phyloP scores from a whole-genome alignment of 2,888 invertebrate species.

The Mythimna vitellina region DNA sequence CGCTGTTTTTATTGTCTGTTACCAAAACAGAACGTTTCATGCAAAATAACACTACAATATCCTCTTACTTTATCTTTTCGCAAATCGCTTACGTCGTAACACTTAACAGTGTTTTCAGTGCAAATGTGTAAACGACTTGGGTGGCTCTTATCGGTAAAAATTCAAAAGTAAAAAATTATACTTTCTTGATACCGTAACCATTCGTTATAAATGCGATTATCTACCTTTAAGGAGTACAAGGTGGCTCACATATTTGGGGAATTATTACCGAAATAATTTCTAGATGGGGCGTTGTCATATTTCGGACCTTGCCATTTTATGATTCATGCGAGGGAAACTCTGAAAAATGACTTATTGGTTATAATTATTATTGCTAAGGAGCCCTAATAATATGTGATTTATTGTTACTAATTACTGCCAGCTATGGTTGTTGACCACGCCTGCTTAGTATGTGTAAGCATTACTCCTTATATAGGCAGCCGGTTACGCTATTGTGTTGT shows the following conservation, averaged over 20 bases:
- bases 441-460: constrained; percentile 73
- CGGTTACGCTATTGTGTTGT: constrained; percentile 75
- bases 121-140: constrained; percentile 42
- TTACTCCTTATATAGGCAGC: constrained; percentile 68
- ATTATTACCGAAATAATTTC: constrained; percentile 19
- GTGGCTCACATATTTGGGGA: constrained; percentile 21
- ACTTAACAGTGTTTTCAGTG: constrained; percentile 39
- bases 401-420: constrained; percentile 62
- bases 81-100: constrained; percentile 36
- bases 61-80: constrained; percentile 31
- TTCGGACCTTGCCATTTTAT: neutral
- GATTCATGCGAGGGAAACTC: constrained; percentile 9
- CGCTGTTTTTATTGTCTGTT: constrained; percentile 23
- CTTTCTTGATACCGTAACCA: constrained; percentile 29
- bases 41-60: constrained; percentile 31
- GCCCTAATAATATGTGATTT: constrained; percentile 56
- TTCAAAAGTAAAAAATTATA: constrained; percentile 27
- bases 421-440: constrained; percentile 69
- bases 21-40: constrained; percentile 26
- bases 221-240: constrained; percentile 28
- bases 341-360: constrained; percentile 23
- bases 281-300: constrained; percentile 18
- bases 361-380: constrained; percentile 26
- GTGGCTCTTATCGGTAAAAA: constrained; percentile 47
- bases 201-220: constrained; percentile 6